Base-by-base conservation (phyloP, 2,888 invertebrate genomes). In the Yponomeuta cagnagella region DNA sequence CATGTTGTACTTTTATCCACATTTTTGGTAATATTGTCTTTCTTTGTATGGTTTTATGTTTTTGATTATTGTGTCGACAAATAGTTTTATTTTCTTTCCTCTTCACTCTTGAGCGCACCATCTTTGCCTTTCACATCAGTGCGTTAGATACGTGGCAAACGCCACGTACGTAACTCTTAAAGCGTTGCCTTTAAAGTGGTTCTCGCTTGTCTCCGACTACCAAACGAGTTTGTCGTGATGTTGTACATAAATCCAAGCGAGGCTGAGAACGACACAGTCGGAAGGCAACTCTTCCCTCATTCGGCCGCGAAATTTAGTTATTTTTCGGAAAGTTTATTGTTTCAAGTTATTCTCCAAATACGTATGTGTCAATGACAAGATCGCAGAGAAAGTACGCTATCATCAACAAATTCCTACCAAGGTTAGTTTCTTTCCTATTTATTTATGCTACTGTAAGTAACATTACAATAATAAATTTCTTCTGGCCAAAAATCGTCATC, bases 321-420 rank as follows among this genome's bases (percentile, higher is more conserved):
- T 81, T 82, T 80, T 79, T 79, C 81, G 82, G 82, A 58, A 58
- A 82, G 83, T 84, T 80, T 83, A 80, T 73, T 85, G 52, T 89
- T 89, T 82, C 81, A 81, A 78, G 73, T 79, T 83, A 79, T 78
- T 75, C 72, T 75, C 79, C 77, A 77, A 84, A 83, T 77, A 78
- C 79, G 83, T 89, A 87, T 85, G 93, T 93, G 93, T 93, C 93
- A 93, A 93, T 93, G 93, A 92, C 89, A 91, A 91, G 83, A 90
- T 86, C 88, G 82, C 87, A 87, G 88, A 92, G 87, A 90, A 92
- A 87, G 85, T 92, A 82, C 79, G 89, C 90, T 82, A 90, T 92
- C 79, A 92, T 87, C 79, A 89, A 93, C 88, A 92, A 90, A 88
- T 92, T 93, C 86, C 84, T 92, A 76, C 93, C 93, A 80, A 92